A percentile compares a stretch with the other conserved stretches of the same genome.
phyloP scores from a whole-genome alignment of 2,113 vertebrate genomes.

The Polyodon spathula region DNA sequence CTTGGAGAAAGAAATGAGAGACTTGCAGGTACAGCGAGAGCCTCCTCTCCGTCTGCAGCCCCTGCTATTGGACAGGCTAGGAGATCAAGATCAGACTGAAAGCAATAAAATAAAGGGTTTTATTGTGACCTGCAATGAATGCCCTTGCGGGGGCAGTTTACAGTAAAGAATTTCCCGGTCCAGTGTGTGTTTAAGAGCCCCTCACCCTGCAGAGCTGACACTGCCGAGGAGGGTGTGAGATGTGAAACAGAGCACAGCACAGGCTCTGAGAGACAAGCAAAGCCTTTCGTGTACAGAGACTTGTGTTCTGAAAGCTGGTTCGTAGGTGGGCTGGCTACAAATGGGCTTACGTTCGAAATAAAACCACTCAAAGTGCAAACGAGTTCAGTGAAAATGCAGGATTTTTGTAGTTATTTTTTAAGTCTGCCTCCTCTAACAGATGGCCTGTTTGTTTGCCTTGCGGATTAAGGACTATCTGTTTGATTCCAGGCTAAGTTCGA shows the following conservation, averaged over 20 bases:
- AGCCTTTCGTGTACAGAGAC: too few species aligned
- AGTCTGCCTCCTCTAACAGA: not conserved
- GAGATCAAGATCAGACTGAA: too few species aligned
- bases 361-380: slow-evolving; percentile 1
- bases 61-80: not conserved
- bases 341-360: slow-evolving; percentile 13
- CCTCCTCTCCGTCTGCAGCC: not conserved
- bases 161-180: too few species aligned
- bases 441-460: not conserved
- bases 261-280: too few species aligned
- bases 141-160: too few species aligned
- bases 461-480: not conserved
- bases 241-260: too few species aligned
- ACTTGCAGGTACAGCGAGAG: slow-evolving; percentile 79
- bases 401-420: too few species aligned
- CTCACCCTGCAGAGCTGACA: too few species aligned
- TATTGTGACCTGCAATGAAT: slow-evolving; percentile 19
- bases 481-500: slow-evolving; percentile 74
- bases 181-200: too few species aligned
- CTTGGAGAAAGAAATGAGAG: slow-evolving; percentile 89
- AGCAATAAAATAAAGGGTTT: not conserved
- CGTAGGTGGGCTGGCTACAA: slow-evolving; percentile 16
- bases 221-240: too few species aligned
- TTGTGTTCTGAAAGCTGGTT: slow-evolving; percentile 2
- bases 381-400: not conserved